Conservation (phyloP, 2,888 invertebrate genomes). For the Catocala sponsa region DNA sequence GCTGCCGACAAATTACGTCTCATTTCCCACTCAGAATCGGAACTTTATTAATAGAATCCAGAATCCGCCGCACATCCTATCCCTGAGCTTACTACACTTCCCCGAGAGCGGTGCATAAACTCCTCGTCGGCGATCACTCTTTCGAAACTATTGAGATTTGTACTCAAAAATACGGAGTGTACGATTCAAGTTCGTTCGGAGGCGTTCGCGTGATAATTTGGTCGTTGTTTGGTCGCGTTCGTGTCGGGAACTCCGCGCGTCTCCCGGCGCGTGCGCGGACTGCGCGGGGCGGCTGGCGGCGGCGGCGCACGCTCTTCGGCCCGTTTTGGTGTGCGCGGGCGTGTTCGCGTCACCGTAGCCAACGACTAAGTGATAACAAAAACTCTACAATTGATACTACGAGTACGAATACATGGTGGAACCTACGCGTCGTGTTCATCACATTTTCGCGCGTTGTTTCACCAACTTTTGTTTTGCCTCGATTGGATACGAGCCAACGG, state of each 20-base stretch:
- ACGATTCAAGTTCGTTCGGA: constrained; percentile 78
- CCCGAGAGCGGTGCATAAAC: constrained; percentile 49
- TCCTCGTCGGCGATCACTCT: constrained; percentile 44
- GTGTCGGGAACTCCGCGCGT: constrained; percentile 71
- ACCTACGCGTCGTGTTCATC: constrained; percentile 59
- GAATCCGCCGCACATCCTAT: constrained; percentile 60
- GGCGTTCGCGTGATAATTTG: constrained; percentile 70
- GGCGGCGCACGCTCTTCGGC: constrained; percentile 53
- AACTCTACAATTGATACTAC: constrained; percentile 75
- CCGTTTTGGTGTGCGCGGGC: constrained; percentile 71
- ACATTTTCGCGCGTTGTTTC: constrained; percentile 63
- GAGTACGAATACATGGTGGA: constrained; percentile 55
- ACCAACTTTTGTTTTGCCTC: constrained; percentile 68
- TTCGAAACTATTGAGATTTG: constrained; percentile 55
- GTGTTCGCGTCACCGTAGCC: constrained; percentile 74
- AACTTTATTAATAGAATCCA: constrained; percentile 76
- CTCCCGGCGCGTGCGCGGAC: constrained; percentile 73
- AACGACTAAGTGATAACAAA: constrained; percentile 84
- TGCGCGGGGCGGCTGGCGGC: constrained; percentile 55
- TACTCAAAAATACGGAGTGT: constrained; percentile 59
- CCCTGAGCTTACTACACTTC: constrained; percentile 53
- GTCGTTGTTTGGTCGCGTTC: constrained; percentile 67
- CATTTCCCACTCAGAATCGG: constrained; percentile 71
- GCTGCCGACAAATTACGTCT: constrained; percentile 73
- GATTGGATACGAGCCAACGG: constrained; percentile 72